Evolutionary conservation across 2,113 vertebrate species (phyloP).

Genomic region (Copsychus sechellarum): DNA sequence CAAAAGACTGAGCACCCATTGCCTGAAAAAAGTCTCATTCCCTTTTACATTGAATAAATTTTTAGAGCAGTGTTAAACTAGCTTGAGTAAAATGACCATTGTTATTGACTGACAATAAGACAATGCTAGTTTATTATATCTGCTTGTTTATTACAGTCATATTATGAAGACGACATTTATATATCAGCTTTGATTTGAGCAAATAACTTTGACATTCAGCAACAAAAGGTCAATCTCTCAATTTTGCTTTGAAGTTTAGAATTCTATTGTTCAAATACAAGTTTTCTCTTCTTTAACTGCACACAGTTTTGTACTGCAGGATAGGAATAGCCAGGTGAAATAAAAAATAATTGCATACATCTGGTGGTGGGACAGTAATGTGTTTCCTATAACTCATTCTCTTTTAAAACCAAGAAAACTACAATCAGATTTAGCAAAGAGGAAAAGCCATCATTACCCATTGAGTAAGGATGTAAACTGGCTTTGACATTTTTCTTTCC

Average conservation of each 20-base stretch:
- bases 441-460: background rate
- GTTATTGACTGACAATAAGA: background rate
- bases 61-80: background rate
- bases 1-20: background rate
- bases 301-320: background rate
- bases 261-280: background rate
- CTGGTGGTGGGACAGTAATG: background rate
- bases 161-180: conserved; percentile 1
- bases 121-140: background rate
- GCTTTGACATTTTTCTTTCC: background rate
- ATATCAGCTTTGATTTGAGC: background rate
- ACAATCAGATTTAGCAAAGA: background rate
- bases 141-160: background rate
- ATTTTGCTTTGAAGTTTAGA: background rate
- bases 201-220: conserved; percentile 33
- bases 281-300: background rate
- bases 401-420: background rate
- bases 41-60: background rate
- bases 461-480: background rate
- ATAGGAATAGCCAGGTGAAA: background rate
- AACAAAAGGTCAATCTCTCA: background rate
- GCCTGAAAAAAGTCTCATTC: background rate
- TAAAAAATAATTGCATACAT: background rate
- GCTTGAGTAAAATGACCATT: background rate
- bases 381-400: background rate